Conservation (phyloP, 1,140 invertebrate genomes). For the Luehdorfia chinensis region DNA sequence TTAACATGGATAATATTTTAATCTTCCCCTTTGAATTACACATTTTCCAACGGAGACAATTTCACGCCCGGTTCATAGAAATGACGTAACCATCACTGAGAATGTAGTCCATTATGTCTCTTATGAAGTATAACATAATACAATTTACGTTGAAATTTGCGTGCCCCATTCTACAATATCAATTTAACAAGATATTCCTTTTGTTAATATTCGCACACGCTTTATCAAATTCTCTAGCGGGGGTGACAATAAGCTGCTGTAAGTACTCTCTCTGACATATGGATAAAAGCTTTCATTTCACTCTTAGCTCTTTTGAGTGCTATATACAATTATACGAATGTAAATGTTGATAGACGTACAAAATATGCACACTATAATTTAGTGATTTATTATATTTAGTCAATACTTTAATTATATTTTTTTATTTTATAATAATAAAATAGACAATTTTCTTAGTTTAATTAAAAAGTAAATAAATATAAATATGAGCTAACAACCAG, state of each 20-base stretch:
- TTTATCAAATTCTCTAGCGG: conserved; percentile 77
- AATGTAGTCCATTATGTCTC: conserved; percentile 37
- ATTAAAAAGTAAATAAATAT: no score
- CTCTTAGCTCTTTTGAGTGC: conserved; percentile 70
- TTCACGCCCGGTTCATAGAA: conserved; percentile 63
- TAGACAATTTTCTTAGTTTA: no score
- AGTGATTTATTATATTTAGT: no score
- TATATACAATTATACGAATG: conserved; percentile 44
- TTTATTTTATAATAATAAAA: not conserved
- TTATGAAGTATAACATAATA: conserved; percentile 16
- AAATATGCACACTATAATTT: not conserved
- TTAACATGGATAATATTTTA: conserved; percentile 79
- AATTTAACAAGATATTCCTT: conserved; percentile 78
- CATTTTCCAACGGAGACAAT: conserved; percentile 75
- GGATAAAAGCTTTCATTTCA: conserved; percentile 77
- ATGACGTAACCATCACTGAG: conserved; percentile 39
- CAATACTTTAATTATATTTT: no score
- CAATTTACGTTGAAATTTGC: conserved; percentile 41
- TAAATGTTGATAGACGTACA: not conserved
- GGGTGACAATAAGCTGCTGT: conserved; percentile 76
- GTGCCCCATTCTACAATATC: conserved; percentile 53
- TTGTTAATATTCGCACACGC: conserved; percentile 77
- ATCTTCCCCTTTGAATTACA: conserved; percentile 78
- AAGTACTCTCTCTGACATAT: conserved; percentile 76
- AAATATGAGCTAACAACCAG: no score